Percentiles rank a stretch among this genome's conserved stretches.
These are phyloP conservation scores for Yponomeuta plumbellus DNA, from an alignment of 2,888 invertebrate species.

Conservation along the genomic window DNA sequence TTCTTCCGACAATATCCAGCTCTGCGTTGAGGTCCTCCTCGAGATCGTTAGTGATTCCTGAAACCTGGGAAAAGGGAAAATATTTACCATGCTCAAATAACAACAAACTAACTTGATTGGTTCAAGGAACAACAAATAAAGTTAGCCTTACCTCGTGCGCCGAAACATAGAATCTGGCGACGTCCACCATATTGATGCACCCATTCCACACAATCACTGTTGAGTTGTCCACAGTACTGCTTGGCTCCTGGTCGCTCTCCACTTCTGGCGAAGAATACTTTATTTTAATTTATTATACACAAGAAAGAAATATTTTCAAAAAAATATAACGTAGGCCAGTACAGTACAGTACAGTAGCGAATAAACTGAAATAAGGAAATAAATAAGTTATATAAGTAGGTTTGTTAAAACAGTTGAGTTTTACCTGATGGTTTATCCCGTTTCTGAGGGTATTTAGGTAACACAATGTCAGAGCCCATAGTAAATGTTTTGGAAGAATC, in stretches of 20 bases:
- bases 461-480: constrained; percentile 36
- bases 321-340: no score
- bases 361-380: no score
- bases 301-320: no score
- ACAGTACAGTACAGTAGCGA: no score
- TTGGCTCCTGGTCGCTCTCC: constrained; percentile 86
- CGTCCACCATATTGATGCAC: constrained; percentile 92
- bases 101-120: no score
- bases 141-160: constrained; percentile 80
- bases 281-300: no score
- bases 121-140: neutral
- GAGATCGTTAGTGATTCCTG: constrained; percentile 80
- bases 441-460: constrained; percentile 39
- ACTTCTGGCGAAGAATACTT: constrained; percentile 49
- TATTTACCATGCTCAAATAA: neutral
- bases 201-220: constrained; percentile 85
- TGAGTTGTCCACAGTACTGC: constrained; percentile 81
- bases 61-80: constrained; percentile 45
- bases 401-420: neutral
- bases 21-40: constrained; percentile 85
- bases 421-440: constrained; percentile 54
- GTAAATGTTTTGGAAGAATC: constrained; percentile 51
- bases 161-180: constrained; percentile 89
- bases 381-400: constrained; percentile 10
- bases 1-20: constrained; percentile 93